Conservation (phyloP, 2,888 invertebrate genomes). For the Philhelius pedissequus region DNA sequence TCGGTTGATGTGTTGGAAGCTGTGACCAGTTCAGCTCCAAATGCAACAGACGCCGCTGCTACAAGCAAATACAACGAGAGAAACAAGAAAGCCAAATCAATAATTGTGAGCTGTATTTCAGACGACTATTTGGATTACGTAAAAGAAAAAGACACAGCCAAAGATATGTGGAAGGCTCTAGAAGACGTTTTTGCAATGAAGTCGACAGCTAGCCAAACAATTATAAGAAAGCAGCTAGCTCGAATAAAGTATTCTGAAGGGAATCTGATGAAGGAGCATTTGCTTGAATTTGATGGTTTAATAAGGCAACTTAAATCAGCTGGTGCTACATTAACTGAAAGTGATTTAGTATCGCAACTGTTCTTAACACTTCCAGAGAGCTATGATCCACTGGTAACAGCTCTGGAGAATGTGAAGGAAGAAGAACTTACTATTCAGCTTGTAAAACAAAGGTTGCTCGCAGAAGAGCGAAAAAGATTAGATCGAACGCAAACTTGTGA, state of each 20-base stretch:
- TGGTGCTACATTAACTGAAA: not conserved
- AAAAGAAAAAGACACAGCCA: not conserved
- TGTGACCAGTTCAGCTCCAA: not conserved
- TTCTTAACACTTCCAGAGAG: not conserved
- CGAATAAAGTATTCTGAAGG: not conserved
- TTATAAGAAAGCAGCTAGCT: not conserved
- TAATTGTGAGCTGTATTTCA: not conserved
- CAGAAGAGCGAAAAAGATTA: not conserved
- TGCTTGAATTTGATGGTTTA: not conserved
- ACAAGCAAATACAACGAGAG: not conserved
- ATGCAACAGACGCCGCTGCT: not conserved
- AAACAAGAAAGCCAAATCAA: not conserved
- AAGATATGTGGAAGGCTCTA: not conserved
- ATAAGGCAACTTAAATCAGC: not conserved
- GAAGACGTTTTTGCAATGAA: not conserved
- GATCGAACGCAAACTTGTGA: not conserved
- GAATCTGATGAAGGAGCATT: not conserved
- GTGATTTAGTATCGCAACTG: not conserved
- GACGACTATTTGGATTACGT: not conserved
- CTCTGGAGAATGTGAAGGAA: not conserved
- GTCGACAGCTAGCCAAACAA: not conserved
- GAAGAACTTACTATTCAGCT: no score
- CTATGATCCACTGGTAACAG: not conserved
- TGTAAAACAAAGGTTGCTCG: not conserved
- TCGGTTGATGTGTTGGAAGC: not conserved